Conservation (phyloP, 2,888 invertebrate genomes). For the Drosophila emarginata region DNA sequence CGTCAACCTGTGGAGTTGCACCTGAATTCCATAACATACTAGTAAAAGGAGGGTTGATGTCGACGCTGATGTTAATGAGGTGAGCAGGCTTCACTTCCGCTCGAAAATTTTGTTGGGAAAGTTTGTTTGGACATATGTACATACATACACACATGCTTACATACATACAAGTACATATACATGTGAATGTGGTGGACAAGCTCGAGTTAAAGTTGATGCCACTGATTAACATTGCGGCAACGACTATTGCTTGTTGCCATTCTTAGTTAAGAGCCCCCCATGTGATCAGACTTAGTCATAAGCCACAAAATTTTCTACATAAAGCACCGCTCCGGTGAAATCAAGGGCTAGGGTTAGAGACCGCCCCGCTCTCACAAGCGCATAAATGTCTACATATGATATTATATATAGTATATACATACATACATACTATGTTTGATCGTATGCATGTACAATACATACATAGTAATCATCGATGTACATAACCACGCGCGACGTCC, state of each 20-base stretch:
- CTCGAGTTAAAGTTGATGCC: slow-evolving; percentile 7
- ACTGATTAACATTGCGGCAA: neutral
- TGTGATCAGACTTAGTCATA: slow-evolving; percentile 7
- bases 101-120: slow-evolving; percentile 17
- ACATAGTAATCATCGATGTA: slow-evolving; percentile 3
- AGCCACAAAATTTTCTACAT: slow-evolving; percentile 6
- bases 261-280: slow-evolving; percentile 3
- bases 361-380: neutral
- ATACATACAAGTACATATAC: neutral
- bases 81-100: slow-evolving; percentile 22
- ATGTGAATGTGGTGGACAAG: slow-evolving; percentile 6
- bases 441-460: neutral
- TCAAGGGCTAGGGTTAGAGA: slow-evolving; percentile 6
- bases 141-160: neutral
- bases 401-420: neutral
- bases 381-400: slow-evolving; percentile 4
- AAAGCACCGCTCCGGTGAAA: neutral
- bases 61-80: slow-evolving; percentile 10
- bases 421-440: neutral
- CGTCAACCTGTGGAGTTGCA: slow-evolving; percentile 37
- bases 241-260: slow-evolving; percentile 9
- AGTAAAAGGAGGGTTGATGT: slow-evolving; percentile 30
- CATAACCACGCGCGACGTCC: neutral
- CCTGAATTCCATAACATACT: slow-evolving; percentile 9
- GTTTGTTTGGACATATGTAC: neutral